phyloP scores from a whole-genome alignment of 1,140 invertebrate genomes.

The Cydia splendana region DNA sequence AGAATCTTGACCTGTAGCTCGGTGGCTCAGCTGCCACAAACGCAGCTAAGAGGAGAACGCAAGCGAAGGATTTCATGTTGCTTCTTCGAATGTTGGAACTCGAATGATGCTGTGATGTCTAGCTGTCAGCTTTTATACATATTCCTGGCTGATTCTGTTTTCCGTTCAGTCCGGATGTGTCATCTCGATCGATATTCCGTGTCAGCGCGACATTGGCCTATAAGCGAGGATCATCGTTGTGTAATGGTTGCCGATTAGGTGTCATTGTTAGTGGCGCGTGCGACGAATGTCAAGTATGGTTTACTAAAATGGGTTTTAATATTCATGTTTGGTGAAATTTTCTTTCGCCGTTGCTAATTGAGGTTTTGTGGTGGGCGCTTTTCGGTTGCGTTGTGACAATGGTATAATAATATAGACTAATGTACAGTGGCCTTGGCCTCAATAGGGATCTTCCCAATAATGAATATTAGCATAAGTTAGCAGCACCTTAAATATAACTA shows the following conservation, averaged over 20 bases:
- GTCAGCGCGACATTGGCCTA: slow-evolving; percentile 72
- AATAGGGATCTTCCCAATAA: not conserved
- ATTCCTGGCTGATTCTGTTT: slow-evolving; percentile 53
- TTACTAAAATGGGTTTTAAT: slow-evolving; percentile 68
- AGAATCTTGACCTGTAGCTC: slow-evolving; percentile 52
- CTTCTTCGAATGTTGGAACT: slow-evolving; percentile 53
- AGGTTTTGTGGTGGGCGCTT: slow-evolving; percentile 43
- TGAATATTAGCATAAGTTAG: too few relatives aligned
- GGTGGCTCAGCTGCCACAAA: slow-evolving; percentile 64
- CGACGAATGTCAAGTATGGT: slow-evolving; percentile 48
- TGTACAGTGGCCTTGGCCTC: not conserved
- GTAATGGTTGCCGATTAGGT: slow-evolving; percentile 67
- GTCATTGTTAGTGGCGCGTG: slow-evolving; percentile 65
- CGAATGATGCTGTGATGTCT: slow-evolving; percentile 65
- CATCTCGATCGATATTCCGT: slow-evolving; percentile 70
- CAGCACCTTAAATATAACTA: too few relatives aligned
- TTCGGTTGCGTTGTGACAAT: slow-evolving; percentile 32
- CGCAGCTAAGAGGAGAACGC: slow-evolving; percentile 58
- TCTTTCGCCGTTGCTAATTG: slow-evolving; percentile 63
- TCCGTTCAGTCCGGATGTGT: slow-evolving; percentile 69
- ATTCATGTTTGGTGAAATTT: slow-evolving; percentile 68
- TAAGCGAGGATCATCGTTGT: slow-evolving; percentile 66
- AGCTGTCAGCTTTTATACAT: slow-evolving; percentile 61
- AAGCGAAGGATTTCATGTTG: slow-evolving; percentile 64
- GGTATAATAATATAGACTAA: slow-evolving; percentile 30